Conservation (phyloP, 2,888 invertebrate genomes). For the Galeruca laticollis region DNA sequence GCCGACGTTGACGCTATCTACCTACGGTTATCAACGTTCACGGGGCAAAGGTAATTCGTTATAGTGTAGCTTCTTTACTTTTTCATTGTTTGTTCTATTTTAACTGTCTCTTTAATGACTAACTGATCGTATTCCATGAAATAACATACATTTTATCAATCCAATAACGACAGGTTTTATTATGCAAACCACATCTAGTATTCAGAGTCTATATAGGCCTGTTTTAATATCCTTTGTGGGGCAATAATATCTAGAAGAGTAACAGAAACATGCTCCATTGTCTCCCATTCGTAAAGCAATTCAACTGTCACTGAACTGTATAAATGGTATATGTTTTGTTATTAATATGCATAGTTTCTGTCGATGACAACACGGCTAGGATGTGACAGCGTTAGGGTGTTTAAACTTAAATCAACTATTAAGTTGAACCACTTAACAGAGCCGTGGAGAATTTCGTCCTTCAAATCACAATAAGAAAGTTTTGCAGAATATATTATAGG, state of each 20-base stretch:
- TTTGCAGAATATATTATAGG: slow-evolving; percentile 13
- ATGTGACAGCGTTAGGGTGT: slow-evolving; percentile 27
- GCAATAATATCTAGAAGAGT: slow-evolving; percentile 19
- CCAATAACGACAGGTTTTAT: too few species aligned
- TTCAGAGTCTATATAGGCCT: not conserved
- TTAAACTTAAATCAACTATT: slow-evolving; percentile 37
- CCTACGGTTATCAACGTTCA: too few species aligned
- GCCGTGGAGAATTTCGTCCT: slow-evolving; percentile 15
- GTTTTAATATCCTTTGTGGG: not conserved
- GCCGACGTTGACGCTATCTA: too few species aligned
- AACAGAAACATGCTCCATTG: slow-evolving; percentile 40
- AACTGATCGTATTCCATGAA: too few species aligned
- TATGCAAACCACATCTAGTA: too few species aligned
- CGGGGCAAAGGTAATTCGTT: too few species aligned
- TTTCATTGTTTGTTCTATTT: too few species aligned
- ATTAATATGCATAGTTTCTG: slow-evolving; percentile 44
- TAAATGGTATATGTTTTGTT: slow-evolving; percentile 36
- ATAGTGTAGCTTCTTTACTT: too few species aligned
- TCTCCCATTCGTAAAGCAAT: slow-evolving; percentile 35
- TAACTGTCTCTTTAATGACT: too few species aligned
- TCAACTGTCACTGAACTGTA: slow-evolving; percentile 40
- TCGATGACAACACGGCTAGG: slow-evolving; percentile 32
- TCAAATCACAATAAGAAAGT: slow-evolving; percentile 3
- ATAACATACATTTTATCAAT: too few species aligned
- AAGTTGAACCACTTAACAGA: slow-evolving; percentile 22